Evolutionary conservation across 2,113 vertebrate species (phyloP).

Genomic region (Spilogale gracilis): DNA sequence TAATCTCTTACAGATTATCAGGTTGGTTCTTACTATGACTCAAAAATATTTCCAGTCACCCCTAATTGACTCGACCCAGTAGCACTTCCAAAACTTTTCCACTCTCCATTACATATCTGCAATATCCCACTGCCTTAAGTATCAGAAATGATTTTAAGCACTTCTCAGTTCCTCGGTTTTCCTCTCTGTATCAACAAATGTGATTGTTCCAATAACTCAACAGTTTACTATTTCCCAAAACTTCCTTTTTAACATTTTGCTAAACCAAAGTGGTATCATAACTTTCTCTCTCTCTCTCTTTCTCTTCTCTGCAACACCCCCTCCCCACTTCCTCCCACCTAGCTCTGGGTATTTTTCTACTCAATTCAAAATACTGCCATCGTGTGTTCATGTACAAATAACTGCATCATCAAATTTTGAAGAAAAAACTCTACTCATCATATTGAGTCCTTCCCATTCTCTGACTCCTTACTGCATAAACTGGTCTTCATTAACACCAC

Average conservation of each 20-base stretch:
- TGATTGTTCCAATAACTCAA: background rate
- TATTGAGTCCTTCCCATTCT: background rate
- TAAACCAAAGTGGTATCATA: background rate
- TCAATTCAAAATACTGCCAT: background rate
- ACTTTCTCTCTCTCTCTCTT: background rate
- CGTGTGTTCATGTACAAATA: background rate
- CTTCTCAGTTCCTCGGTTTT: background rate
- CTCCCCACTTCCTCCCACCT: accelerated
- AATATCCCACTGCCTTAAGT: background rate
- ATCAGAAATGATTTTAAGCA: background rate
- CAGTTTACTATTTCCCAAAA: background rate
- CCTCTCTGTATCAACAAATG: background rate
- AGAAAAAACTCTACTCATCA: background rate
- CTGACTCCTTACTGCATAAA: background rate
- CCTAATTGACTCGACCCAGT: background rate
- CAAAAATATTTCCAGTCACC: background rate
- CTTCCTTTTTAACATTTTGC: background rate
- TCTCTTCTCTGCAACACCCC: background rate
- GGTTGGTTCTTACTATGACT: background rate
- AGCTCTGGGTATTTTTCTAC: background rate
- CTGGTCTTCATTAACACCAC: background rate
- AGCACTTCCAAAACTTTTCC: background rate
- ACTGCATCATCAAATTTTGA: background rate
- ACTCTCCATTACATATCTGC: background rate
- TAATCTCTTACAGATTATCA: background rate